These are phyloP conservation scores for Callorhinus ursinus DNA, from an alignment of 2,113 vertebrate genomes.

Conservation along the genomic window DNA sequence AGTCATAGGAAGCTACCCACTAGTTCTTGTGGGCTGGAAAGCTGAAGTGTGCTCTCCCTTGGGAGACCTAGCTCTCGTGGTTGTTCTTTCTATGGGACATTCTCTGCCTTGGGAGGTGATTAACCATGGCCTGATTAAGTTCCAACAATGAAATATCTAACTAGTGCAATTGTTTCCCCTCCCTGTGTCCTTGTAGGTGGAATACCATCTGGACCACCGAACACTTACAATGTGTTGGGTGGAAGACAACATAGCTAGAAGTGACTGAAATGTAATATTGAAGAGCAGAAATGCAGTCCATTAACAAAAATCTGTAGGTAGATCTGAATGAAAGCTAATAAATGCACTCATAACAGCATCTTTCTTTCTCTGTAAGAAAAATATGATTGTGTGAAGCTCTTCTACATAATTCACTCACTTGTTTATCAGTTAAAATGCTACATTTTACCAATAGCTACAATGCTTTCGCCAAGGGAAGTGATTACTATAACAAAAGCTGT, in stretches of 20 bases:
- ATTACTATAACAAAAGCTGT: neutral
- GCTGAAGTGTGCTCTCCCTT: neutral
- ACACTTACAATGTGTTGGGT: neutral
- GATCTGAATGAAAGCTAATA: neutral
- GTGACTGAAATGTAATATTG: neutral
- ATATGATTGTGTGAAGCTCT: neutral
- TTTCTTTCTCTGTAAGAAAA: conserved; percentile 23
- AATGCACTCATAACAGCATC: neutral
- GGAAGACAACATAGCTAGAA: neutral
- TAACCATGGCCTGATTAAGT: neutral
- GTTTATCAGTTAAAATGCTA: neutral
- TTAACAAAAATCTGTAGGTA: neutral
- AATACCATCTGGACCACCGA: neutral
- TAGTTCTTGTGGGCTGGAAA: neutral
- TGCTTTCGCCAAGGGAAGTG: neutral
- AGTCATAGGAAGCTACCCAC: conserved; percentile 48
- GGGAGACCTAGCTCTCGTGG: neutral
- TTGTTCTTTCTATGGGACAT: neutral
- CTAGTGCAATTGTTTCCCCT: neutral
- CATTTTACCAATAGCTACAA: neutral
- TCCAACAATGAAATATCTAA: neutral
- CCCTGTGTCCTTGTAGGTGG: neutral
- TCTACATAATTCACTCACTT: neutral
- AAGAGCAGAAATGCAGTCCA: neutral
- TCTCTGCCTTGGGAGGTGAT: conserved; percentile 27